A percentile compares a stretch with the other conserved stretches of the same genome.
Evolutionary conservation across 2,888 invertebrate species (phyloP).

Genomic region (Heliconius sara): DNA sequence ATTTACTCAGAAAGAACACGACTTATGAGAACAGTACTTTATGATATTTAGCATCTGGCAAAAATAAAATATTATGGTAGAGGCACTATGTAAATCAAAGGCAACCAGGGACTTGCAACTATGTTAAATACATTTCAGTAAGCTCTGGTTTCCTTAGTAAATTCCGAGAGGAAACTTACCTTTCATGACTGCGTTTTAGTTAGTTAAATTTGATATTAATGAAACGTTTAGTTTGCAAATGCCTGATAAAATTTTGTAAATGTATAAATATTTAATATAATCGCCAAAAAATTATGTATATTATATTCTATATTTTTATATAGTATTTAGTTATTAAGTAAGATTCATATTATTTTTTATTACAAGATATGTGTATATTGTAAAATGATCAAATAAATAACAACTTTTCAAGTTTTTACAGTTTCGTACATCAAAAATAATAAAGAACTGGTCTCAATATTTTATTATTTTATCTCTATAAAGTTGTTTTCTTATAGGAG

Average conservation of each 20-base stretch:
- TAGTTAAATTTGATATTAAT: background rate
- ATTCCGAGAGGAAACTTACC: background rate
- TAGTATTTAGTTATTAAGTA: too few relatives aligned
- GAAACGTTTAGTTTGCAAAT: background rate
- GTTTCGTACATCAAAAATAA: too few relatives aligned
- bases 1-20: too few relatives aligned
- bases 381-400: too few relatives aligned
- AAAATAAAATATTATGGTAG: background rate
- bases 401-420: too few relatives aligned
- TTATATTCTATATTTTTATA: too few relatives aligned
- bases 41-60: background rate
- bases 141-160: background rate
- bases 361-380: too few relatives aligned
- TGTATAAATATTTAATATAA: too few relatives aligned
- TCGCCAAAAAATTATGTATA: too few relatives aligned
- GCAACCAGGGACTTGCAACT: background rate
- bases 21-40: too few relatives aligned
- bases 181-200: slow-evolving; percentile 3
- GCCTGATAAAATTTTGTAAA: background rate
- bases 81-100: background rate
- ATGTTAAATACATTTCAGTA: slow-evolving; percentile 6
- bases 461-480: background rate
- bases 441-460: background rate
- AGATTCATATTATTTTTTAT: too few relatives aligned
- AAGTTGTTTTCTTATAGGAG: background rate